A percentile compares a stretch with the other conserved stretches of the same genome.
Evolutionary conservation across 2,113 vertebrate species (phyloP).

Genomic region (Nyctibius bracteatus): DNA sequence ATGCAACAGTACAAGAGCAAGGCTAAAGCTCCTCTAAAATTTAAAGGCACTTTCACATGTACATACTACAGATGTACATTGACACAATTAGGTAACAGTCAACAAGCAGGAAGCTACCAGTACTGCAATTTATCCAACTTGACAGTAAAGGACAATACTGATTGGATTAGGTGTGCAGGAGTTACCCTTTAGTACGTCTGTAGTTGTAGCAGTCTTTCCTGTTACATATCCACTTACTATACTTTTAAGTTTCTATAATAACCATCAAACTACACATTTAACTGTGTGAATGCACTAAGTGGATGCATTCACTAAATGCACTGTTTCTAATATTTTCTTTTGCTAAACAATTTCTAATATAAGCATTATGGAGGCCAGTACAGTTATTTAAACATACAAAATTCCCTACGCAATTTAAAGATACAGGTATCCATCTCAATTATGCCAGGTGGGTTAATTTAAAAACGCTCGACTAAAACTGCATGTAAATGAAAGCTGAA

Average conservation of each 20-base stretch:
- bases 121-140: constrained; percentile 74
- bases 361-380: constrained; percentile 78
- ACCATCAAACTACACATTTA: constrained; percentile 80
- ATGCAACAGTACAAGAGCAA: constrained; percentile 79
- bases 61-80: constrained; percentile 91
- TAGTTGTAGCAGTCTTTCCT: constrained; percentile 70
- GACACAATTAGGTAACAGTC: constrained; percentile 84
- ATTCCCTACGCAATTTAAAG: constrained; percentile 75
- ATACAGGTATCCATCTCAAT: constrained; percentile 70
- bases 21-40: constrained; percentile 88
- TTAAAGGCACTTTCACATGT: constrained; percentile 99
- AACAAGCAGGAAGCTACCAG: constrained; percentile 81
- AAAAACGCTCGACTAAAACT: constrained; percentile 61
- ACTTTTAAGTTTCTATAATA: constrained; percentile 75
- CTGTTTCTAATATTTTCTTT: constrained; percentile 75
- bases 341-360: constrained; percentile 80
- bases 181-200: constrained; percentile 63
- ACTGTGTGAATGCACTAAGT: constrained; percentile 70
- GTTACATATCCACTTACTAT: constrained; percentile 77
- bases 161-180: constrained; percentile 69
- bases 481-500: constrained; percentile 52
- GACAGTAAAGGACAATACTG: constrained; percentile 78
- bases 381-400: constrained; percentile 79
- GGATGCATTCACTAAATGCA: constrained; percentile 76
- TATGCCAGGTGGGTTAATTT: constrained; percentile 61